Evolutionary conservation across 2,113 vertebrate genomes (phyloP).

Genomic region (Calonectris borealis): DNA sequence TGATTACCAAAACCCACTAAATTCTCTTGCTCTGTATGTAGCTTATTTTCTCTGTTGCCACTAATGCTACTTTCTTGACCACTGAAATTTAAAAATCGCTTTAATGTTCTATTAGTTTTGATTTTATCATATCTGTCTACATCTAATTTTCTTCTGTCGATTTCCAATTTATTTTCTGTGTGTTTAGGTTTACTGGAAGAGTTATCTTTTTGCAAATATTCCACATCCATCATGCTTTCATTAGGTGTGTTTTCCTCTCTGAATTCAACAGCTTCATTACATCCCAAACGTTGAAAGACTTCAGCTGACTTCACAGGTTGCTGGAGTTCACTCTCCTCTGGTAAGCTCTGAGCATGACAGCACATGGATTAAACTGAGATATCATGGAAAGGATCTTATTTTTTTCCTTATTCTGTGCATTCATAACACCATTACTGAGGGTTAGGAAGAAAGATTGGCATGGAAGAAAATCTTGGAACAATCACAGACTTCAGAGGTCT

Average conservation of each 20-base stretch:
- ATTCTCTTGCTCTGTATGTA: not conserved
- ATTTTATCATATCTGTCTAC: not conserved
- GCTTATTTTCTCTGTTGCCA: not conserved
- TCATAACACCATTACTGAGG: not conserved
- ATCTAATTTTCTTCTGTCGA: not conserved
- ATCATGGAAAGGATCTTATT: not conserved
- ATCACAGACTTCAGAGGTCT: not conserved
- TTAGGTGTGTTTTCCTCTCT: not conserved
- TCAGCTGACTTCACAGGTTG: slow-evolving; percentile 10
- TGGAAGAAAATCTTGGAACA: not conserved
- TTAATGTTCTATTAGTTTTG: not conserved
- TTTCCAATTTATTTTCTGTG: not conserved
- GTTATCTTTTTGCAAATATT: not conserved
- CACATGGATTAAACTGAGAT: slow-evolving; percentile 1
- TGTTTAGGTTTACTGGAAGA: not conserved
- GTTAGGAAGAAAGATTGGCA: not conserved
- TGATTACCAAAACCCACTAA: not conserved
- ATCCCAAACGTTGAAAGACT: not conserved
- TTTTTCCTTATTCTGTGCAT: not conserved
- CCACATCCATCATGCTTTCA: not conserved
- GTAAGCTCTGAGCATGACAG: slow-evolving; percentile 37
- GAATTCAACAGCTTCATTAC: not conserved
- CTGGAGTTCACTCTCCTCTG: slow-evolving; percentile 2
- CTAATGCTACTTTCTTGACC: not conserved
- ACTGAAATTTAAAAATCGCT: not conserved